Percentiles rank a stretch among this genome's conserved stretches.
Evolutionary conservation across 2,113 vertebrate species (phyloP).

Genomic region (Melozone crissalis): DNA sequence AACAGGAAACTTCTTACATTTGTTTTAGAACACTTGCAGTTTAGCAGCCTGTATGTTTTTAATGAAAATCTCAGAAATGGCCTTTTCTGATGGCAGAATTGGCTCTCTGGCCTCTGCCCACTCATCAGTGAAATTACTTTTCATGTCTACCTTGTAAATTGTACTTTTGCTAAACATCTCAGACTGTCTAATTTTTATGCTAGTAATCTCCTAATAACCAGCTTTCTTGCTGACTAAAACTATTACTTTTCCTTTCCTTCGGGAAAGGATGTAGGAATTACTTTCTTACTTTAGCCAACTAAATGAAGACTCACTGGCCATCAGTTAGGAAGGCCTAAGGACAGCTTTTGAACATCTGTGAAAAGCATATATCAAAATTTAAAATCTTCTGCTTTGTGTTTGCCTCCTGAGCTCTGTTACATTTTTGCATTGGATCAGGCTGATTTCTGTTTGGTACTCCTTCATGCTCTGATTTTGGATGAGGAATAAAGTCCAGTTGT

Average conservation of each 20-base stretch:
- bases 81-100: not conserved
- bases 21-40: not conserved
- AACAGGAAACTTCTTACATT: not conserved
- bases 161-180: not conserved
- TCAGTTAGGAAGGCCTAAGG: not conserved
- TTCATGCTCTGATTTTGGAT: not conserved
- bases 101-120: not conserved
- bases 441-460: not conserved
- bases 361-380: not conserved
- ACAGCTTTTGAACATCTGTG: not conserved
- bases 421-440: not conserved
- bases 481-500: not conserved
- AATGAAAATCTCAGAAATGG: not conserved
- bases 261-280: not conserved
- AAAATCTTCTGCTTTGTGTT: not conserved
- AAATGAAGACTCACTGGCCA: not conserved
- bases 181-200: slow-evolving; percentile 14
- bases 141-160: slow-evolving; percentile 14
- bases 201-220: not conserved
- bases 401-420: not conserved
- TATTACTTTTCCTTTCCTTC: not conserved
- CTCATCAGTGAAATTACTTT: slow-evolving; percentile 53
- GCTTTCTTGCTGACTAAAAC: not conserved
- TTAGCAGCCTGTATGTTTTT: not conserved
- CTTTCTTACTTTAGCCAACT: not conserved